Percentiles rank a stretch among this genome's conserved stretches.
These are phyloP conservation scores for Cyprinus carpio DNA, from an alignment of 2,113 vertebrate species.

Conservation along the genomic window DNA sequence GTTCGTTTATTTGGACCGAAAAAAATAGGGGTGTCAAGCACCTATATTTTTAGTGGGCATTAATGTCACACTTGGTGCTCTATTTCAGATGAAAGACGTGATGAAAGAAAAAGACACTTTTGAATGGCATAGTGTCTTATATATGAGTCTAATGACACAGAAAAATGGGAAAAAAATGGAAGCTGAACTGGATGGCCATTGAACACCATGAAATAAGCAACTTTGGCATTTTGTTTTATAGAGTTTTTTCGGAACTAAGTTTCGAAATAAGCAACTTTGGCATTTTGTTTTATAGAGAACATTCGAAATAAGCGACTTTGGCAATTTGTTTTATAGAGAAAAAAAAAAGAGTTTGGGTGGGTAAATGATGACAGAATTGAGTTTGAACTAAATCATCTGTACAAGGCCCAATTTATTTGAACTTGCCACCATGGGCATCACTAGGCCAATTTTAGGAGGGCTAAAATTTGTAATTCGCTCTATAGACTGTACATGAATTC, in stretches of 20 bases:
- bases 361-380: neutral
- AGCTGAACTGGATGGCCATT: neutral
- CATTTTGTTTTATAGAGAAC: too few species aligned
- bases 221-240: too few species aligned
- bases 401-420: neutral
- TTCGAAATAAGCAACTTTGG: too few species aligned
- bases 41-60: neutral
- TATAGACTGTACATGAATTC: too few species aligned
- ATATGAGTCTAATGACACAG: neutral
- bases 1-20: neutral
- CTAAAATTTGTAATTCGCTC: too few species aligned
- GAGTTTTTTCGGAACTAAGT: too few species aligned
- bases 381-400: neutral
- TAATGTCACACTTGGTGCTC: constrained; percentile 5
- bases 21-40: neutral
- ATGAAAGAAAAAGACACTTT: neutral
- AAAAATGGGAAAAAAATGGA: too few species aligned
- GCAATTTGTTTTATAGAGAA: neutral
- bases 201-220: too few species aligned
- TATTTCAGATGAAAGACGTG: neutral
- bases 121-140: neutral
- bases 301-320: neutral
- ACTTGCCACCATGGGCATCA: too few species aligned
- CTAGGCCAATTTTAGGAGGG: too few species aligned
- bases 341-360: neutral